Conservation (phyloP, 1,140 invertebrate species). For the Vollenhovia emeryi region DNA sequence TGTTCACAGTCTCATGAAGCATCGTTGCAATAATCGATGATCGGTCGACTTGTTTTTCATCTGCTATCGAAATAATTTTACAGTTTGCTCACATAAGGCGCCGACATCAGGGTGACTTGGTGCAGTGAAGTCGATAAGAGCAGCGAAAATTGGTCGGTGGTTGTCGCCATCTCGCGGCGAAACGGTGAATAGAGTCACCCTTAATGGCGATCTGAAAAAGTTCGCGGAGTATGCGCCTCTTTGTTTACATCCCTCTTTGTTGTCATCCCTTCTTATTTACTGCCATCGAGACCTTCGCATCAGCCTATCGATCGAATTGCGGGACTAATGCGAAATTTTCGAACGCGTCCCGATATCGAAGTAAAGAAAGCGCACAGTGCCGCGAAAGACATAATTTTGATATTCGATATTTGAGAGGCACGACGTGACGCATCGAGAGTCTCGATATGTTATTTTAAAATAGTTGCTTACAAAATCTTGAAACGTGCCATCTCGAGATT, state of each 20-base stretch:
- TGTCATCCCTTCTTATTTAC: slow-evolving; percentile 29
- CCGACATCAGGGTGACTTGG: slow-evolving; percentile 59
- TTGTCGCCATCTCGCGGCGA: slow-evolving; percentile 75
- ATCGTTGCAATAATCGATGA: slow-evolving; percentile 45
- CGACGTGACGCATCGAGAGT: background rate
- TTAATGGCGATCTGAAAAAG: slow-evolving; percentile 42
- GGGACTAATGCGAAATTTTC: slow-evolving; percentile 15
- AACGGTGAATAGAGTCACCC: background rate
- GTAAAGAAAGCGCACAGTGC: background rate
- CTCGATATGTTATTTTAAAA: background rate
- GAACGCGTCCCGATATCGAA: background rate
- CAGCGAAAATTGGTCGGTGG: slow-evolving; percentile 52
- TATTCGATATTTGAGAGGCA: background rate
- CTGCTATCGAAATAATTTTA: slow-evolving; percentile 51
- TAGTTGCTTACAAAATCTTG: background rate
- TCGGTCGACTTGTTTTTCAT: slow-evolving; percentile 35
- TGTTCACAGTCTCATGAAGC: slow-evolving; percentile 32
- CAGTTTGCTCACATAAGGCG: slow-evolving; percentile 1
- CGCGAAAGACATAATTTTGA: background rate
- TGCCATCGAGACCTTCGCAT: slow-evolving; percentile 15
- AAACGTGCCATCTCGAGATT: background rate
- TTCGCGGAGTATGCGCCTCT: background rate
- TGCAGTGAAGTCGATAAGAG: slow-evolving; percentile 75
- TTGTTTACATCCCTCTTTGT: slow-evolving; percentile 25
- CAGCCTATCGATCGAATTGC: slow-evolving; percentile 51